Conservation (phyloP, 2,113 vertebrate species). For the Bambusicola thoracicus region DNA sequence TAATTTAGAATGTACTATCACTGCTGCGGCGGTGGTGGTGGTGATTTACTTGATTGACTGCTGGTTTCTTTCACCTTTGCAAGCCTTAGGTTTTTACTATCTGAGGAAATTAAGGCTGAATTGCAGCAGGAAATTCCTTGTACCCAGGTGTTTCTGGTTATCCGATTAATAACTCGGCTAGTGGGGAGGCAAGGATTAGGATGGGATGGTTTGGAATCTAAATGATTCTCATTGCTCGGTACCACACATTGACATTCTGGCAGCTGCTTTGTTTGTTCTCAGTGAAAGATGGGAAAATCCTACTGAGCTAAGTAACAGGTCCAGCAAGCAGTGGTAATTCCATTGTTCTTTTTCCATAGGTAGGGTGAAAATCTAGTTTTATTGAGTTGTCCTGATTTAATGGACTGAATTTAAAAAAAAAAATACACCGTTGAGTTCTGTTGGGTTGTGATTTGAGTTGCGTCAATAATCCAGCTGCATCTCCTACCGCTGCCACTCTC, state of each 20-base stretch:
- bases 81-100: constrained; percentile 83
- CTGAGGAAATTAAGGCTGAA: constrained; percentile 88
- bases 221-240: constrained; percentile 60
- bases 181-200: constrained; percentile 69
- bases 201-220: constrained; percentile 73
- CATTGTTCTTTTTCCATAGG: constrained; percentile 46
- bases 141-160: constrained; percentile 88
- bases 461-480: not conserved
- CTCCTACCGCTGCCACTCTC: not conserved
- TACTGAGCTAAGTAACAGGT: constrained; percentile 42
- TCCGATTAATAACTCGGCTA: constrained; percentile 72
- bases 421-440: not conserved
- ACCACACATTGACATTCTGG: constrained; percentile 58
- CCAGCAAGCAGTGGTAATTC: constrained; percentile 33
- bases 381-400: constrained; percentile 8
- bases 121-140: constrained; percentile 87
- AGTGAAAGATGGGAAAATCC: constrained; percentile 58
- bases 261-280: constrained; percentile 52
- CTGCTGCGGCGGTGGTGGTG: constrained; percentile 75
- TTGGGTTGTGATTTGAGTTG: not conserved
- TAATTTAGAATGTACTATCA: constrained; percentile 84
- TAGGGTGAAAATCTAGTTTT: constrained; percentile 33
- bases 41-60: constrained; percentile 84
- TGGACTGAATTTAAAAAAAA: constrained; percentile 23
- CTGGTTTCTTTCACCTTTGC: constrained; percentile 86